phyloP scores from a whole-genome alignment of 2,888 invertebrate species.

The Diploptera punctata region DNA sequence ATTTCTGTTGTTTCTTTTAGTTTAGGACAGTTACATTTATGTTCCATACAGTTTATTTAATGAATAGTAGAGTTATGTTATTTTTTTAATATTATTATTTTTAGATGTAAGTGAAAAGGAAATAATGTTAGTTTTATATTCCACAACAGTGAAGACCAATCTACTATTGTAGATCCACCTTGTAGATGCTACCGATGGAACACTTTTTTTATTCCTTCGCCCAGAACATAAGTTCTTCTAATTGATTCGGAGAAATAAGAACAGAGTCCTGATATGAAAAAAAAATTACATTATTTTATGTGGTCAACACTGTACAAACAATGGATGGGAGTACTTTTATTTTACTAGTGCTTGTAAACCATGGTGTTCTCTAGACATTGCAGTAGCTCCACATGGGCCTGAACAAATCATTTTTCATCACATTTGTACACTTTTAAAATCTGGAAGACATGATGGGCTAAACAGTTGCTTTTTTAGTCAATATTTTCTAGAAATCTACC shows the following conservation, averaged over 20 bases:
- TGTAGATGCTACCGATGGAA: constrained; percentile 21
- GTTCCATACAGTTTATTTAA: no score
- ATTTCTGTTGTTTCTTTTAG: no score
- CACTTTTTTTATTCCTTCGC: not conserved
- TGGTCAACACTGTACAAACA: constrained; percentile 16
- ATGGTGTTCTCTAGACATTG: constrained; percentile 13
- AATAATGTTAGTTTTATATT: no score
- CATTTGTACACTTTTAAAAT: not conserved
- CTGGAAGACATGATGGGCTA: constrained; percentile 5
- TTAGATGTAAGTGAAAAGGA: no score
- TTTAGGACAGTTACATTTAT: no score
- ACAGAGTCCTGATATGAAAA: not conserved
- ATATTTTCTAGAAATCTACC: constrained; percentile 4
- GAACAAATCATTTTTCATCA: not conserved
- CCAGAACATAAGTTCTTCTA: not conserved
- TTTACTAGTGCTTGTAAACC: not conserved
- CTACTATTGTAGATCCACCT: constrained; percentile 26
- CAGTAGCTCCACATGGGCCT: constrained; percentile 1
- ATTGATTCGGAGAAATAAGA: not conserved
- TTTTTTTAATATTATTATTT: no score
- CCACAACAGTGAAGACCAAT: constrained; percentile 23
- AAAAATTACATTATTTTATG: not conserved
- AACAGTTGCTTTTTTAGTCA: not conserved
- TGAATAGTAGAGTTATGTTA: no score
- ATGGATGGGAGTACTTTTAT: not conserved